Conservation (phyloP, 2,113 vertebrate genomes). For the Petrocephalus zakoni region DNA sequence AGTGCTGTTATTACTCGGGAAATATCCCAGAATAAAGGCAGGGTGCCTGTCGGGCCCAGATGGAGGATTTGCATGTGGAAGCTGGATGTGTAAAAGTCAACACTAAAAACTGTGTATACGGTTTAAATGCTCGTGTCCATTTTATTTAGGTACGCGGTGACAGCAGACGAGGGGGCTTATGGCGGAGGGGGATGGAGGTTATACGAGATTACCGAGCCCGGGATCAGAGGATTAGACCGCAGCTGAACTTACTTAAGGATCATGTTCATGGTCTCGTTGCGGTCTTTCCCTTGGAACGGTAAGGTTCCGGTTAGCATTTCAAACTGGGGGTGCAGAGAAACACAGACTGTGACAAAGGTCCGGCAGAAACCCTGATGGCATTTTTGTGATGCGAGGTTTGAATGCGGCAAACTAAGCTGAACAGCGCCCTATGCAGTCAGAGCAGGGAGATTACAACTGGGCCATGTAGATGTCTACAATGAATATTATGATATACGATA, state of each 20-base stretch:
- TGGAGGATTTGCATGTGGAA: not conserved
- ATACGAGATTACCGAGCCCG: not conserved
- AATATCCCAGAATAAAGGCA: not conserved
- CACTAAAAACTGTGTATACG: not conserved
- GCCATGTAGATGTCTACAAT: not conserved
- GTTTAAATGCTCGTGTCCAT: not conserved
- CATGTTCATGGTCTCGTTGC: conserved; percentile 98
- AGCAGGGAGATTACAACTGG: not conserved
- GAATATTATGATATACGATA: not conserved
- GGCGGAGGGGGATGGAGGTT: not conserved
- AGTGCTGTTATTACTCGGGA: not conserved
- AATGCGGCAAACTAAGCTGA: not conserved
- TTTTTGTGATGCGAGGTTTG: not conserved
- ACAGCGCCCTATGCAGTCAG: not conserved
- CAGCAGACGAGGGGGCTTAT: not conserved
- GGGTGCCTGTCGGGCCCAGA: not conserved
- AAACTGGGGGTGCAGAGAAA: conserved; percentile 62
- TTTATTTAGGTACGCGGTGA: not conserved
- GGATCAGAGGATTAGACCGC: not conserved
- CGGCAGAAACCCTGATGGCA: not conserved
- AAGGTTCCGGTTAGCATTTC: conserved; percentile 95
- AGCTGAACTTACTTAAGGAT: conserved; percentile 87
- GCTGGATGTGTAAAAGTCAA: not conserved
- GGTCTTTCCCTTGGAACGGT: conserved; percentile 96
- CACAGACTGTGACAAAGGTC: not conserved